Percentiles rank a stretch among this genome's conserved stretches.
Conservation (phyloP, 2,797 vertebrate genomes). For the Helicolenus hilgendorfi region DNA sequence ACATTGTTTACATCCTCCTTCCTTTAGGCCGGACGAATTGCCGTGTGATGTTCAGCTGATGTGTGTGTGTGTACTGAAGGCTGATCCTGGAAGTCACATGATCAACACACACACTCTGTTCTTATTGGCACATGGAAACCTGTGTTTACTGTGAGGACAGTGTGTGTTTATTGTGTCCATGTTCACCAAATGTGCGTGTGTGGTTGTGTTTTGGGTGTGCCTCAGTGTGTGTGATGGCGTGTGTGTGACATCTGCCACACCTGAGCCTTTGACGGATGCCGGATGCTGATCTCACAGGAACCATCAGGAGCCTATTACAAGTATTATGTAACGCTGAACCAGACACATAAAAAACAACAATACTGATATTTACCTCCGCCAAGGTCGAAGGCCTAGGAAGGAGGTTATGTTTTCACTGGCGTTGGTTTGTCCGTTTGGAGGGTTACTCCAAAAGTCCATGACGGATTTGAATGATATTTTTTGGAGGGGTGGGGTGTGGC, state of each 20-base stretch:
- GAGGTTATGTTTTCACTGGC: no score
- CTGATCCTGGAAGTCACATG: conserved; percentile 32
- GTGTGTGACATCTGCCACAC: no score
- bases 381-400: no score
- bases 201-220: neutral
- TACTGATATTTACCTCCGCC: no score
- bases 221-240: neutral
- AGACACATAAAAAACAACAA: neutral
- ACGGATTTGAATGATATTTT: no score
- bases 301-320: no score
- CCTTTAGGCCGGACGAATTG: neutral
- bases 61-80: neutral
- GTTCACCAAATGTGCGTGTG: neutral
- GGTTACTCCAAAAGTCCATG: no score
- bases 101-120: neutral
- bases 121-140: neutral
- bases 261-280: neutral
- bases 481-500: no score
- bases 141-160: neutral
- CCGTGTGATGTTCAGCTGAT: neutral
- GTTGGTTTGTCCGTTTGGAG: no score
- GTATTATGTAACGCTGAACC: neutral
- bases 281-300: no score
- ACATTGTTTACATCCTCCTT: neutral
- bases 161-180: neutral